Conservation (phyloP, 2,888 invertebrate genomes). For the Phalangium opilio region DNA sequence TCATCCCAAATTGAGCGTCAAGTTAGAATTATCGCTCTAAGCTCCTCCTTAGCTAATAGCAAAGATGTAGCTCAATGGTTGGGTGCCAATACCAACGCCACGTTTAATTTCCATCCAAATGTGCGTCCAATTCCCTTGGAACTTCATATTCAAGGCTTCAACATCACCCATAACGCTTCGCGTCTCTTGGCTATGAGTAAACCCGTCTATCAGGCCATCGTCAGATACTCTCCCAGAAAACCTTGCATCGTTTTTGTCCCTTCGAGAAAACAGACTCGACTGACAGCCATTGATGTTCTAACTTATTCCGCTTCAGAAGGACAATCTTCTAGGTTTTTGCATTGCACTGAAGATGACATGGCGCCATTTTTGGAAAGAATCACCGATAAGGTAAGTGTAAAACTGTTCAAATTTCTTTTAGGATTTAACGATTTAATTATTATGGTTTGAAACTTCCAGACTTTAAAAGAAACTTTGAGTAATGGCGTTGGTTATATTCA, state of each 20-base stretch:
- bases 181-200: conserved; percentile 95
- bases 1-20: conserved; percentile 72
- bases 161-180: conserved; percentile 92
- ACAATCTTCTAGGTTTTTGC: conserved; percentile 71
- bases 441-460: conserved; percentile 37
- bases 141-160: conserved; percentile 87
- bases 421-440: too few species aligned
- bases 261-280: conserved; percentile 69
- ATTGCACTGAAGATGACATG: conserved; percentile 69
- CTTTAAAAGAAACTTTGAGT: conserved; percentile 73
- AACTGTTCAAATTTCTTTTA: too few species aligned
- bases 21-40: conserved; percentile 83
- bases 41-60: conserved; percentile 85
- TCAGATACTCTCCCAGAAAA: conserved; percentile 62
- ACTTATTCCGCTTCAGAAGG: conserved; percentile 85
- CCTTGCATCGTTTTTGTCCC: conserved; percentile 85
- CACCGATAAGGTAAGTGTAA: conserved; percentile 56
- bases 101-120: conserved; percentile 98
- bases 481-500: conserved; percentile 96
- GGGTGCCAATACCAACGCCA: conserved; percentile 78
- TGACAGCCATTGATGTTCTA: conserved; percentile 90
- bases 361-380: conserved; percentile 75
- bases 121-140: conserved; percentile 89
- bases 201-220: conserved; percentile 84
- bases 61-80: conserved; percentile 92